These are phyloP conservation scores for Eublepharis macularius DNA, from an alignment of 2,113 vertebrate genomes.

Conservation along the genomic window DNA sequence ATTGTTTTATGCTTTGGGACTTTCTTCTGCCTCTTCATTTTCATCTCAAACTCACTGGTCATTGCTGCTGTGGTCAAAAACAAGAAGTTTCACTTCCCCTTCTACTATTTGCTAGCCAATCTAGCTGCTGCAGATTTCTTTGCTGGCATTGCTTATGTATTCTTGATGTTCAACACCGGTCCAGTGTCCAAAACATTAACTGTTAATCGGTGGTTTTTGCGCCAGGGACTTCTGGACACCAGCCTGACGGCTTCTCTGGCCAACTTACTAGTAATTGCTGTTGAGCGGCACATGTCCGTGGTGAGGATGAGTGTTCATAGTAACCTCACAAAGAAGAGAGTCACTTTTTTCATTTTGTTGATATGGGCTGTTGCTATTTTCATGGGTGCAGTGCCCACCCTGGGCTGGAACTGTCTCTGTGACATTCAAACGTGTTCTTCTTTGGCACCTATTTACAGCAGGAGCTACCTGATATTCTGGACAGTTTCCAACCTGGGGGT, in stretches of 20 bases:
- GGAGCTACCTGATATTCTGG: slow-evolving; percentile 97
- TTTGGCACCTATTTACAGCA: slow-evolving; percentile 93
- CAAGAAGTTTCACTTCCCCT: slow-evolving; percentile 93
- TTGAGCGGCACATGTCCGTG: slow-evolving; percentile 94
- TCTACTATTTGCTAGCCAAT: slow-evolving; percentile 95
- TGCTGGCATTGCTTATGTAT: slow-evolving; percentile 94
- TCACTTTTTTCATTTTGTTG: slow-evolving; percentile 88
- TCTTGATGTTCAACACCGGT: slow-evolving; percentile 96
- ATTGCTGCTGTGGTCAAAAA: slow-evolving; percentile 93
- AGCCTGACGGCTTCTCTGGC: slow-evolving; percentile 93
- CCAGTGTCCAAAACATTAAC: slow-evolving; percentile 81
- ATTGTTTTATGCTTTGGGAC: slow-evolving; percentile 87
- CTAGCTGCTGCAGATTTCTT: slow-evolving; percentile 95
- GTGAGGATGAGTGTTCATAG: slow-evolving; percentile 93
- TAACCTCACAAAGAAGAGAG: slow-evolving; percentile 92
- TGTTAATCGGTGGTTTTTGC: slow-evolving; percentile 89
- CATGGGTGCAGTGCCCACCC: slow-evolving; percentile 91
- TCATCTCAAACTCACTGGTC: slow-evolving; percentile 92
- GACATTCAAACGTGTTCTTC: slow-evolving; percentile 85
- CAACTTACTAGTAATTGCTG: slow-evolving; percentile 92
- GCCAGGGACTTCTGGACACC: slow-evolving; percentile 92
- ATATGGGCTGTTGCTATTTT: slow-evolving; percentile 93
- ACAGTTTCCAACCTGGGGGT: slow-evolving; percentile 88
- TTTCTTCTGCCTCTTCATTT: slow-evolving; percentile 93
- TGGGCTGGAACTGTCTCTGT: slow-evolving; percentile 98